Conservation (phyloP, 1,140 invertebrate species). For the Caerostris extrusa region DNA sequence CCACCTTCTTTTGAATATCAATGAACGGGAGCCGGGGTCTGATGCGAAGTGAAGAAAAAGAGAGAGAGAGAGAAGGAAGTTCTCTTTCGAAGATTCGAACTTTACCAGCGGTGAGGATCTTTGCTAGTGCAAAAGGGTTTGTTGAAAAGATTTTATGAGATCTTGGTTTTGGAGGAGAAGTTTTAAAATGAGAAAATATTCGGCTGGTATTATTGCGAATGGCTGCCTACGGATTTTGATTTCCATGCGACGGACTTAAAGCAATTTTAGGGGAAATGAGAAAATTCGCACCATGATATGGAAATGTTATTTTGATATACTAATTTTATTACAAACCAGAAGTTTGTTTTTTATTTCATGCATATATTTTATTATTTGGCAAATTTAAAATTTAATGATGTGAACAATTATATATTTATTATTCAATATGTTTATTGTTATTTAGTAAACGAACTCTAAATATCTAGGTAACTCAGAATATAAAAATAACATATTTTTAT, state of each 20-base stretch:
- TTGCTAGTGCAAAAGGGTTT: not conserved
- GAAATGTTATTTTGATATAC: too few relatives aligned
- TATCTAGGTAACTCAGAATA: too few relatives aligned
- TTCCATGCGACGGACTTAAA: not conserved
- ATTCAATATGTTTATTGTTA: too few relatives aligned
- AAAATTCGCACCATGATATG: not conserved
- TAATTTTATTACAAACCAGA: too few relatives aligned
- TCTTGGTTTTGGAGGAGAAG: slow-evolving; percentile 7
- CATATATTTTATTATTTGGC: too few relatives aligned
- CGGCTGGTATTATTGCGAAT: slow-evolving; percentile 6
- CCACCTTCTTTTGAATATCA: slow-evolving; percentile 61
- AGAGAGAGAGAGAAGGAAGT: not conserved
- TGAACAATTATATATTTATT: too few relatives aligned
- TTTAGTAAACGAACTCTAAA: too few relatives aligned
- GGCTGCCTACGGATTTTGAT: not conserved
- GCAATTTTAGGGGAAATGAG: not conserved
- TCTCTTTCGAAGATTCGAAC: not conserved
- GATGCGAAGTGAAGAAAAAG: slow-evolving; percentile 27
- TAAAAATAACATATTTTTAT: too few relatives aligned
- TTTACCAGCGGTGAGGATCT: not conserved
- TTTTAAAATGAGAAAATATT: slow-evolving; percentile 8
- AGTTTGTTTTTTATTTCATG: too few relatives aligned
- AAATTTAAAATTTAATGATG: too few relatives aligned
- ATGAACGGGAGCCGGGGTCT: not conserved
- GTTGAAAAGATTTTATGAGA: slow-evolving; percentile 40